Evolutionary conservation across 2,797 vertebrate genomes (phyloP).

Genomic region (Periparus ater): DNA sequence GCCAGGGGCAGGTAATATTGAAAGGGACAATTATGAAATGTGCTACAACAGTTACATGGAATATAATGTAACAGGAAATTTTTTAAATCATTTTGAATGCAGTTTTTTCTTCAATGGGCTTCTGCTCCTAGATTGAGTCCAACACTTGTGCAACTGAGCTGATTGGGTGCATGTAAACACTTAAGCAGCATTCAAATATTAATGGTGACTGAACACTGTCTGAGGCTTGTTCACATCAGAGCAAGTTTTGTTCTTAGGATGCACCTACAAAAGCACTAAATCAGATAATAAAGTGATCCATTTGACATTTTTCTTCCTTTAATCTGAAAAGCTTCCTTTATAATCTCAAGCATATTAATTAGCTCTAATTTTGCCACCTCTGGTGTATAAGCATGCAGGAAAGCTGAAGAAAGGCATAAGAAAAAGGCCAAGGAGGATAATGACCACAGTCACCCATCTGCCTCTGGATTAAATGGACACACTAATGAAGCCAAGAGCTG

Average conservation of each 20-base stretch:
- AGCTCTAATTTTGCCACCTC: neutral
- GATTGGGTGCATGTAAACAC: neutral
- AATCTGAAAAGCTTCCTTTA: neutral
- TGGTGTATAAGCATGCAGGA: neutral
- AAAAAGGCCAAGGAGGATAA: neutral
- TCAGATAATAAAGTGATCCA: neutral
- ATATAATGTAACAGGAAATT: neutral
- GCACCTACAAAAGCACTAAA: neutral
- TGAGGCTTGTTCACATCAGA: rapidly evolving
- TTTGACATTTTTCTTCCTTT: neutral
- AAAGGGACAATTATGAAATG: neutral
- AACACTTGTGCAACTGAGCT: neutral
- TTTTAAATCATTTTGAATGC: neutral
- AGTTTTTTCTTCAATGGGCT: neutral
- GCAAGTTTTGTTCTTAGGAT: neutral
- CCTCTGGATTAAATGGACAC: neutral
- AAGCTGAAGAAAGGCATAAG: neutral
- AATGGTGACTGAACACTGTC: neutral
- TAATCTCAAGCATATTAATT: neutral
- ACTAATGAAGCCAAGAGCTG: neutral
- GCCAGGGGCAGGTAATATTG: neutral
- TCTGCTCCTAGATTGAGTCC: neutral
- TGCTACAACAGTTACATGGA: neutral
- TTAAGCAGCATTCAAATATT: neutral
- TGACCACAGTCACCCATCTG: neutral